Base-by-base conservation (phyloP, 2,888 invertebrate species). In the Camptogramma bilineatum region DNA sequence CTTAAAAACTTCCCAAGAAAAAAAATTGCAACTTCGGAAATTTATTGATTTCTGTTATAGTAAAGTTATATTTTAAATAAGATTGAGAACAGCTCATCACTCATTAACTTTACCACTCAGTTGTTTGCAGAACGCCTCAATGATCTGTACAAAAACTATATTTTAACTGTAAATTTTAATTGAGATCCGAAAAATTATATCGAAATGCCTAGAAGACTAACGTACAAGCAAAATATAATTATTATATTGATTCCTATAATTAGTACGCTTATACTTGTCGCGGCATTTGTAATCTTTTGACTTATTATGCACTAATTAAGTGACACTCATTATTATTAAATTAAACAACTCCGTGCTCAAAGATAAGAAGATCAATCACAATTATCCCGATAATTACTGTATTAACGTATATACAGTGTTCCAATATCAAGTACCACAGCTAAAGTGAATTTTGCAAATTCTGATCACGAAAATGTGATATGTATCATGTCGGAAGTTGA, bases 401-500 rank as follows among this genome's bases (percentile, higher is more conserved):
- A 39, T 13, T 44, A 44, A 44, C 4, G 16, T 24, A 24, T 17
- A 16, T 44, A 44, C 44, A 17, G 44, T 44, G 44, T 44, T 44
- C 8, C 17, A 7, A 5, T 16, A 5, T 28, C 4, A 28, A 28
- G 7, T 4, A 16, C 28, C 42, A 34, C 7, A 28, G 21, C 44
- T 7, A 46, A 52, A 10, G 17, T 31, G n/a, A 46, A 52, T 51
- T 56, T 61, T 17, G 19, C 28, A 48, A 58, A 54, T 13, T 48
- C 31, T 50, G 50, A 52, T 66, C 46, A 54, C 44, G 44, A 61
- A 61, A 57, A 62, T 57, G 24, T 65, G 65, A 66, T 59, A 58
- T 55, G 52, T 62, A 62, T 66, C 54, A 55, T 62, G 51, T 31
- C 54, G 58, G 50, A 52, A 66, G 51, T 66, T 62, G 62, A 66